Percentiles rank a stretch among this genome's conserved stretches.
These are phyloP conservation scores for Melipona quadrifasciata DNA, from an alignment of 1,140 invertebrate genomes.

Conservation along the genomic window DNA sequence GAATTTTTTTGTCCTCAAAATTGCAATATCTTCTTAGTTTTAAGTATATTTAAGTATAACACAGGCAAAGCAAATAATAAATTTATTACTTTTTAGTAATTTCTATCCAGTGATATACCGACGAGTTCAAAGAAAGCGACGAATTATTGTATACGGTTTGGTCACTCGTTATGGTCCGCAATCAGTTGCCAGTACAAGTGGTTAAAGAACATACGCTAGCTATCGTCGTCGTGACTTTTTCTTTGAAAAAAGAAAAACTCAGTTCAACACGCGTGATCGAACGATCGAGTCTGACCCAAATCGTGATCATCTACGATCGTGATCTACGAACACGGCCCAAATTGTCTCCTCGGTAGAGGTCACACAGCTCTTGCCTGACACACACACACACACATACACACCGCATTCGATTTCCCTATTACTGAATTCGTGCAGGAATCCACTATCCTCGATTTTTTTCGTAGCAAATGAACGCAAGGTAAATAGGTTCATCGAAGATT, in stretches of 20 bases:
- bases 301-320: constrained; percentile 64
- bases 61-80: too few species aligned
- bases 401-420: constrained; percentile 38
- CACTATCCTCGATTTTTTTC: constrained; percentile 12
- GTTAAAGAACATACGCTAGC: neutral
- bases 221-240: neutral
- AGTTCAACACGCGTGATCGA: constrained; percentile 22
- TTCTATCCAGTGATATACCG: too few species aligned
- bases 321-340: constrained; percentile 57
- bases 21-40: too few species aligned
- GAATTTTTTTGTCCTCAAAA: too few species aligned
- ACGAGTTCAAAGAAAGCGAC: too few species aligned
- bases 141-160: too few species aligned
- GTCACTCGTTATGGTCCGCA: too few species aligned
- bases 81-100: too few species aligned
- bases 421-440: constrained; percentile 19
- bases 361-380: neutral
- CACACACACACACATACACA: too few species aligned
- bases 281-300: constrained; percentile 60
- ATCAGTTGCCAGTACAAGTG: too few species aligned
- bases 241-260: constrained; percentile 22
- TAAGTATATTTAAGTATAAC: too few species aligned
- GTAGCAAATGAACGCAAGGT: neutral
- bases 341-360: constrained; percentile 40
- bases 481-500: too few species aligned